phyloP scores from a whole-genome alignment of 2,888 invertebrate genomes.

The Drosophila affinis region DNA sequence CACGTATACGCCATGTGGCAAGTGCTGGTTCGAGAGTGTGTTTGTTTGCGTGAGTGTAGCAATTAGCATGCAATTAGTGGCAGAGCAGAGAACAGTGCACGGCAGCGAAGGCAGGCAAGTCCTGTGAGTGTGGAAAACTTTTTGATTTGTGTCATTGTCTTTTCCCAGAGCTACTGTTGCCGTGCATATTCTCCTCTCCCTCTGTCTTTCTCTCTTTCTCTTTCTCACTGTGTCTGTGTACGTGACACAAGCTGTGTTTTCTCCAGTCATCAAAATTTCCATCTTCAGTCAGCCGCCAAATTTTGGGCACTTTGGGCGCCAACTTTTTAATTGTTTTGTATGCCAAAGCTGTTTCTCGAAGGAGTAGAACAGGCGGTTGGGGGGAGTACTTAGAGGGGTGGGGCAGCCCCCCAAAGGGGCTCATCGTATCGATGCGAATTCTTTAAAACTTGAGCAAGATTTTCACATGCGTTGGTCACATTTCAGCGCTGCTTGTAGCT shows the following conservation, averaged over 20 bases:
- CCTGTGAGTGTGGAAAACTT: conserved; percentile 55
- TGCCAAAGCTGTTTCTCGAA: not conserved
- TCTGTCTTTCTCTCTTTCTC: not conserved
- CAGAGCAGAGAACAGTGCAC: conserved; percentile 1
- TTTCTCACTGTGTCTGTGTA: conserved; percentile 39
- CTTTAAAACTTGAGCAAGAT: conserved; percentile 18
- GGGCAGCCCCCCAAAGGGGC: not conserved
- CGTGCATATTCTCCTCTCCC: conserved; percentile 8
- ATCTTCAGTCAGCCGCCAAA: conserved; percentile 54
- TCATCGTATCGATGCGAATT: not conserved
- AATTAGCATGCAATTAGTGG: conserved; percentile 60
- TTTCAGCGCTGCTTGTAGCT: not conserved
- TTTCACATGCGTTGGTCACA: not conserved
- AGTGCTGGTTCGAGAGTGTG: not conserved
- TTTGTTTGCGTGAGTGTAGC: conserved; percentile 42
- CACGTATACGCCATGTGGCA: conserved; percentile 66
- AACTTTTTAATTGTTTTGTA: conserved; percentile 75
- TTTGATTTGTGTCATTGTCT: conserved; percentile 72
- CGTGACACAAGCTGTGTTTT: conserved; percentile 72
- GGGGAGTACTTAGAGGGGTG: not conserved
- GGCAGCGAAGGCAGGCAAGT: conserved; percentile 10
- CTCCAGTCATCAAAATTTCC: conserved; percentile 40
- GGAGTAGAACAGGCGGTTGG: conserved; percentile 4
- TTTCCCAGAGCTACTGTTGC: conserved; percentile 16
- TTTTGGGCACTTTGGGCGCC: conserved; percentile 56